Evolutionary conservation across 2,888 invertebrate species (phyloP).

Genomic region (Drosophila putrida): DNA sequence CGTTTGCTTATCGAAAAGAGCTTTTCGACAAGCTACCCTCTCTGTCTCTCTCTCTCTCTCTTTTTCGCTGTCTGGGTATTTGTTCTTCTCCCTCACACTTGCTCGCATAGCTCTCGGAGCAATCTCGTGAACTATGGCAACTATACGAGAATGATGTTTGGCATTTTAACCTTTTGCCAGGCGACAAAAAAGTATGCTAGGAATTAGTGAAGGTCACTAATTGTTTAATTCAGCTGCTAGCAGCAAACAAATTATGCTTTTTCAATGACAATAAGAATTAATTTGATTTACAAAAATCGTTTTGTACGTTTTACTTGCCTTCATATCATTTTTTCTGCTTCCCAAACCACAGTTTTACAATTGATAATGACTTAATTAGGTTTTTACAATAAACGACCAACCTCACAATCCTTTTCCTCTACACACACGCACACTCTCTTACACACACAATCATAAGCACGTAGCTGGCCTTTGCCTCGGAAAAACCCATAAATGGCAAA

Average conservation of each 20-base stretch:
- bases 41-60: slow-evolving; percentile 12
- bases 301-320: neutral
- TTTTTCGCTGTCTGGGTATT: neutral
- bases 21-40: slow-evolving; percentile 33
- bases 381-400: slow-evolving; percentile 58
- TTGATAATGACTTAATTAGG: slow-evolving; percentile 78
- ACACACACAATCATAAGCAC: slow-evolving; percentile 12
- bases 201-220: slow-evolving; percentile 74
- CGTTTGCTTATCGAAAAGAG: slow-evolving; percentile 27
- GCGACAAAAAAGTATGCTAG: slow-evolving; percentile 57
- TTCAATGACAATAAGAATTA: slow-evolving; percentile 12
- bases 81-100: slow-evolving; percentile 15
- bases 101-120: slow-evolving; percentile 27
- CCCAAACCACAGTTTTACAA: slow-evolving; percentile 39
- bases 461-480: slow-evolving; percentile 39
- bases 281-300: slow-evolving; percentile 15
- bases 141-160: slow-evolving; percentile 59
- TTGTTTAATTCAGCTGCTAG: slow-evolving; percentile 72
- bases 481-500: slow-evolving; percentile 71
- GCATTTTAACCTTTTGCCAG: slow-evolving; percentile 76
- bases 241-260: slow-evolving; percentile 23
- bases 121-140: slow-evolving; percentile 46
- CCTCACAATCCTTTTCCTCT: slow-evolving; percentile 27
- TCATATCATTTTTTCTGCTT: neutral
- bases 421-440: slow-evolving; percentile 16